Percentiles rank a stretch among this genome's conserved stretches.
Evolutionary conservation across 1,140 invertebrate species (phyloP).

Genomic region (Rhyzopertha dominica): DNA sequence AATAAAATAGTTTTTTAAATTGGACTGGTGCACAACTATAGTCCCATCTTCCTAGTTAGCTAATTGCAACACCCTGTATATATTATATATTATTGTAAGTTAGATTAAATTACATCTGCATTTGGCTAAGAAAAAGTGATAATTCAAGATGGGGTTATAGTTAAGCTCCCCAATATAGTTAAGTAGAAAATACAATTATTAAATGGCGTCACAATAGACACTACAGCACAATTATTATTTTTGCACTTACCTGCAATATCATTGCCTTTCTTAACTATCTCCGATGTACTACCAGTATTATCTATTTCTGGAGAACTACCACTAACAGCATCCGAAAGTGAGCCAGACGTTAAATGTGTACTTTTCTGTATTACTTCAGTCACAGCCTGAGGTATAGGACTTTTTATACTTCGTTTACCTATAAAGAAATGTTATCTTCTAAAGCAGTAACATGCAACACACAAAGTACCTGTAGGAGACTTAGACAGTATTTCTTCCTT

Average conservation of each 20-base stretch:
- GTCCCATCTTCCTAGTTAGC: no score
- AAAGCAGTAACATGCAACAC: not conserved
- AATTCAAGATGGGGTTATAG: no score
- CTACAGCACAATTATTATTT: no score
- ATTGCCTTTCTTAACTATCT: slow-evolving; percentile 30
- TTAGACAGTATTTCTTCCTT: slow-evolving; percentile 26
- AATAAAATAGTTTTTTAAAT: no score
- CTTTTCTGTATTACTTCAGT: slow-evolving; percentile 41
- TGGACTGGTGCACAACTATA: no score
- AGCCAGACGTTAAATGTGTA: slow-evolving; percentile 49
- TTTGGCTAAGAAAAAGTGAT: no score
- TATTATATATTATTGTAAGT: no score
- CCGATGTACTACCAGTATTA: slow-evolving; percentile 46
- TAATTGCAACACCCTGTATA: no score
- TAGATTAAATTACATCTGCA: no score
- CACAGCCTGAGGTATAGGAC: slow-evolving; percentile 40
- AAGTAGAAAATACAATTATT: no score
- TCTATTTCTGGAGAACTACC: slow-evolving; percentile 56
- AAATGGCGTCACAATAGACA: no score
- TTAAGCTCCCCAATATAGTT: no score
- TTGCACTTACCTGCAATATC: slow-evolving; percentile 38
- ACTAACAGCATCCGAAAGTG: slow-evolving; percentile 54
- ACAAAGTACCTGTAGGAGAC: slow-evolving; percentile 4
- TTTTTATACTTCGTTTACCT: slow-evolving; percentile 26
- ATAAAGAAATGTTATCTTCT: slow-evolving; percentile 1